Conservation (phyloP, 2,888 invertebrate genomes). For the Pammene fasciana region DNA sequence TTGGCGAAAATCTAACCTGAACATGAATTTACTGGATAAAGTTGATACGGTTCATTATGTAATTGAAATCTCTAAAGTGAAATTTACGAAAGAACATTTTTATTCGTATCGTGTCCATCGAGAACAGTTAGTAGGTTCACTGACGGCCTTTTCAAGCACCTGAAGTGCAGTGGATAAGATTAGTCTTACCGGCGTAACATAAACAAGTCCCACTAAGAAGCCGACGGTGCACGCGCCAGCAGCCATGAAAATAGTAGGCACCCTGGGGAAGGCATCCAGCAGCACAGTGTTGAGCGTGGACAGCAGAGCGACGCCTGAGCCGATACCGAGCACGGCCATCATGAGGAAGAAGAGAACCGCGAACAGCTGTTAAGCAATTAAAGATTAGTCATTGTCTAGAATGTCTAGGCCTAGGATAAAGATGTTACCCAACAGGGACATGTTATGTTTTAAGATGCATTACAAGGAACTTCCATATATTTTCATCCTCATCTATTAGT, state of each 20-base stretch:
- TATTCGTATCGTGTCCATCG: too few relatives aligned
- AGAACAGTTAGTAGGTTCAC: neutral
- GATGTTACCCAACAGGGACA: too few relatives aligned
- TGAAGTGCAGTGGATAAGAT: neutral
- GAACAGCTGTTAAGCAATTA: slow-evolving; percentile 83
- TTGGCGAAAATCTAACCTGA: neutral
- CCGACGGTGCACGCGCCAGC: slow-evolving; percentile 77
- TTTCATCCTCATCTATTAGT: too few relatives aligned
- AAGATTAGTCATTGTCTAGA: too few relatives aligned
- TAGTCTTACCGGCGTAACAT: slow-evolving; percentile 88
- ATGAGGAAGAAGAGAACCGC: slow-evolving; percentile 91
- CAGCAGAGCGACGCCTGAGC: slow-evolving; percentile 88
- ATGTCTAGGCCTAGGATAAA: too few relatives aligned
- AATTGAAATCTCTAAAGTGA: too few relatives aligned
- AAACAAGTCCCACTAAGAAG: slow-evolving; percentile 87
- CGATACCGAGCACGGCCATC: slow-evolving; percentile 90
- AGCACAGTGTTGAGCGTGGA: slow-evolving; percentile 87
- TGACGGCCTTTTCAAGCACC: neutral
- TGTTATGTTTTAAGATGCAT: too few relatives aligned
- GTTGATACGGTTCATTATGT: too few relatives aligned
- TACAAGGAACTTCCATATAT: too few relatives aligned
- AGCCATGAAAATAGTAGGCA: slow-evolving; percentile 85
- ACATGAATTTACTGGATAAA: too few relatives aligned
- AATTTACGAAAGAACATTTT: too few relatives aligned
- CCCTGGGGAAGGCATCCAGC: slow-evolving; percentile 86